Evolutionary conservation across 2,888 invertebrate species (phyloP), one percentile per base, ranked within the genome.

Genomic region (Drosophila sordidapex): DNA sequence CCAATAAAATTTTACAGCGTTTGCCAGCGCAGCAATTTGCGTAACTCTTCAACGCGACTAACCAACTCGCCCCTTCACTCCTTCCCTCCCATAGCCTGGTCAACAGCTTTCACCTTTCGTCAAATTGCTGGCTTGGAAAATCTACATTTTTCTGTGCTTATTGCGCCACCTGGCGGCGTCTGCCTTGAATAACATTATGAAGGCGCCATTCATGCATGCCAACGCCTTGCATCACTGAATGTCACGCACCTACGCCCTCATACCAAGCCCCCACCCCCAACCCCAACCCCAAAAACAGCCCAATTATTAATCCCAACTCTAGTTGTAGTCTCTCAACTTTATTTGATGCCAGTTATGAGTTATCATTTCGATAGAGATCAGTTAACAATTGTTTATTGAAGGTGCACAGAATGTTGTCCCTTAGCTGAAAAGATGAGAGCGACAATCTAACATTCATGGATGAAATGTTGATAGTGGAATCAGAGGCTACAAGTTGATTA

Each of bases 21-120:
- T 86, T 89, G 78, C 87, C 89, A 89, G 89, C 87, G 54, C 87
- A 87, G 90, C 90, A 90, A 87, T 90, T 87, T 90, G 85, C 78
- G 82, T 89, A 80, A 75, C 84, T 79, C 74, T 86, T 61, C 38
- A 13, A 10, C 29, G 21, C 40, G 35, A 29, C 52, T 15, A 21
- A 52, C 21, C 29, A 15, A 27, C 36, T 8, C 15, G 11, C 4
- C 11, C 33, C 11, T 33, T 18, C 25, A 18, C 35, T 6, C 25
- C 64, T 40, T n/a, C 57, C 38, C 11, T 31, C n/a, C 48, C 52
- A 4, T 2, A 57, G 67, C 51, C 68, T 67, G 83, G 77, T 72
- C 85, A 89, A 82, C 83, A 83, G 70, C 75, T 78, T 86, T 86
- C 74, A 78, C 81, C 88, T 83, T 83, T 74, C 81, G 59, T 86